Evolutionary conservation across 2,113 vertebrate genomes (phyloP), one percentile per base, ranked within the genome.

Genomic region (Zapus hudsonius): DNA sequence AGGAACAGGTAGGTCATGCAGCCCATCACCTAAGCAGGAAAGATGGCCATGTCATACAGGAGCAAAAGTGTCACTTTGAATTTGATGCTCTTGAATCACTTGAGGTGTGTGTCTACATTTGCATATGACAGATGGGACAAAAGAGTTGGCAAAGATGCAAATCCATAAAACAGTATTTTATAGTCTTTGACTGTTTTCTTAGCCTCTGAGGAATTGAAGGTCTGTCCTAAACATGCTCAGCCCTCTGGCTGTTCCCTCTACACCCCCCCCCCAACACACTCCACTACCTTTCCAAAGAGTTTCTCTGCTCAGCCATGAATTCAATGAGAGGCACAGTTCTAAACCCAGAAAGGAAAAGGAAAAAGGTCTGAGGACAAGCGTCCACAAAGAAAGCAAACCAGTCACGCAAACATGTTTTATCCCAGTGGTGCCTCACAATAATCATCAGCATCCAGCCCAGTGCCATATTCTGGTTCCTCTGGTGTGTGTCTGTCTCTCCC

Each of bases 351-450:
- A 4, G 55, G 31, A 19, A 29, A 52, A 22, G 9, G 17, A 31
- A 29, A 74, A 36, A 29, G 17, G 23, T 1, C 1, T 5, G 12
- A 47, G 40, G 19, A 19, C 31, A 6, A 11, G 17, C 15, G 61
- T 11, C 23, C 52, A 3, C 33, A 31, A n/a, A 20, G 25, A 17
- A 66, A 15, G 27, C n/a, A 42, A 31, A 55, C 15, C 57, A 44
- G 7, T 3, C 36, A 57, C 3, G 4, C 67, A 5, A 5, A 8
- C 3, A 1, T 3, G 5, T 29, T 59, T 70, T 44, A 0, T 29
- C 17, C 13, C 73, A 20, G 10, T 22, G 1, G 31, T 0, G 2
- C 25, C 19, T 79, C 17, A 1, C 2, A 23, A 5, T 23, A 0
- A 1, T 9, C 0, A 6, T 15, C n/a, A 19, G 33, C 42, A 31